A percentile compares a stretch with the other conserved stretches of the same genome.
These are phyloP conservation scores for Vanacampus margaritifer DNA, from an alignment of 2,113 vertebrate species.

Conservation along the genomic window DNA sequence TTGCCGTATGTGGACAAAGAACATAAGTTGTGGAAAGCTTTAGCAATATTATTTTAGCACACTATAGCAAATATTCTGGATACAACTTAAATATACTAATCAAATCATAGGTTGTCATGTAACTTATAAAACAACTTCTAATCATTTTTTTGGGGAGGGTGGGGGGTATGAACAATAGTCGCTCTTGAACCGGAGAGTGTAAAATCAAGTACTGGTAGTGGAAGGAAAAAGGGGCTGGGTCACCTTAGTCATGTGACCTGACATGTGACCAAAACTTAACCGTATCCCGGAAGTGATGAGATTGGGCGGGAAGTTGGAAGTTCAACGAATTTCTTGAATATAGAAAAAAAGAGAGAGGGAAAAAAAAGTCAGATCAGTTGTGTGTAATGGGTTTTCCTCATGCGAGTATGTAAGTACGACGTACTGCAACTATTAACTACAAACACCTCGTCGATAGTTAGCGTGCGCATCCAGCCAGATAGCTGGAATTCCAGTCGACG, in stretches of 20 bases:
- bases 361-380: neutral
- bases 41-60: neutral
- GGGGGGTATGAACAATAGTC: no score
- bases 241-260: neutral
- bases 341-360: no score
- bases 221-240: neutral
- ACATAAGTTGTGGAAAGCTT: neutral
- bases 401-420: neutral
- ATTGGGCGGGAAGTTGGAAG: slow-evolving; percentile 52
- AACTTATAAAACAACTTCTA: neutral
- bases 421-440: neutral
- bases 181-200: no score
- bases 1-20: neutral
- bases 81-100: neutral
- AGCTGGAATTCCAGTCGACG: slow-evolving; percentile 1
- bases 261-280: neutral
- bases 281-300: slow-evolving; percentile 19
- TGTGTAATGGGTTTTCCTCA: no score
- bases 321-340: neutral
- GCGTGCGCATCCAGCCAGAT: neutral
- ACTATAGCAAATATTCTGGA: neutral
- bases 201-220: no score
- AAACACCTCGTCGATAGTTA: neutral
- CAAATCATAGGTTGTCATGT: neutral
- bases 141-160: neutral